These are phyloP conservation scores for Danionella cerebrum DNA, from an alignment of 2,113 vertebrate species.

Conservation along the genomic window DNA sequence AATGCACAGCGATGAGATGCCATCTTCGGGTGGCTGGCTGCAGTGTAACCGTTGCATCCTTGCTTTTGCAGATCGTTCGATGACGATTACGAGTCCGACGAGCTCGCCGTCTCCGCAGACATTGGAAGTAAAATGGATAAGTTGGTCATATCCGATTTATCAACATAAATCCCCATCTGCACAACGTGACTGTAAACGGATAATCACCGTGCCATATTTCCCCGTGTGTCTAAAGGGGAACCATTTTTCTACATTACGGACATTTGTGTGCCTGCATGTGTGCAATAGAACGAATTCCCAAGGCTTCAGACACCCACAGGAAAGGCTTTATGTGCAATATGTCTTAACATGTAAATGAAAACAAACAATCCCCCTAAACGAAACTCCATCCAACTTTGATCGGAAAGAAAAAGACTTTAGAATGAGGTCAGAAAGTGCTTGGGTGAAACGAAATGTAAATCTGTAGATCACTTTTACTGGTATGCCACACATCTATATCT, in stretches of 20 bases:
- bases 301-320: slow-evolving; percentile 32
- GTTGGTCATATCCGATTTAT: slow-evolving; percentile 80
- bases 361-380: background rate
- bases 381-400: slow-evolving; percentile 28
- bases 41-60: slow-evolving; percentile 8
- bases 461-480: slow-evolving; percentile 3
- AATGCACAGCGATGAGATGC: background rate
- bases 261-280: slow-evolving; percentile 55
- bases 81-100: slow-evolving; percentile 89
- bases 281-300: slow-evolving; percentile 59
- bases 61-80: slow-evolving; percentile 83
- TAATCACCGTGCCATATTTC: slow-evolving; percentile 18
- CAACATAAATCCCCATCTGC: slow-evolving; percentile 56
- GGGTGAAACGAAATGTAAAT: slow-evolving; percentile 8
- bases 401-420: background rate
- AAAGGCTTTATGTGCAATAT: slow-evolving; percentile 61
- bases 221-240: slow-evolving; percentile 14
- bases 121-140: slow-evolving; percentile 85
- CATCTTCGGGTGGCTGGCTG: background rate
- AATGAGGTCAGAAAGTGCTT: slow-evolving; percentile 7
- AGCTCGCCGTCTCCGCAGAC: slow-evolving; percentile 76
- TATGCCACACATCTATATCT: background rate
- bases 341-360: slow-evolving; percentile 50
- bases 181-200: slow-evolving; percentile 37
- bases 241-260: slow-evolving; percentile 49